phyloP scores from a whole-genome alignment of 1,140 invertebrate genomes.

The Anadara kagoshimensis region DNA sequence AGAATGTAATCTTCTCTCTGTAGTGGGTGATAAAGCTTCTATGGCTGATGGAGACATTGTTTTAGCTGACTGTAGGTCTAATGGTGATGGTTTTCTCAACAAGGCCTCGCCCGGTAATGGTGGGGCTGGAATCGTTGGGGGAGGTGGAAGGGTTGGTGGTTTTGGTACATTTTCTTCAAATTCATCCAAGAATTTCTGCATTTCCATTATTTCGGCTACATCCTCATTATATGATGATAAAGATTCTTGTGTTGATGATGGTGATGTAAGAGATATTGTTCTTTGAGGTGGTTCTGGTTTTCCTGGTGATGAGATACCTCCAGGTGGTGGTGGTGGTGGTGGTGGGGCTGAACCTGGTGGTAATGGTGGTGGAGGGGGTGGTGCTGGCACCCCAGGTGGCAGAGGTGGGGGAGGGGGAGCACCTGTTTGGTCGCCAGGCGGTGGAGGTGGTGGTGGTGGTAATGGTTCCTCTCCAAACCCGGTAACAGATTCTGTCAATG shows the following conservation, averaged over 20 bases:
- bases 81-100: conserved; percentile 14
- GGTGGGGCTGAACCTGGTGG: background rate
- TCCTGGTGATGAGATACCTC: background rate
- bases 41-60: conserved; percentile 42
- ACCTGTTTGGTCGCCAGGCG: background rate
- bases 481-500: conserved; percentile 9
- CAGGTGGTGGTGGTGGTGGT: background rate
- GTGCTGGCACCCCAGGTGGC: conserved; percentile 8
- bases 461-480: conserved; percentile 10
- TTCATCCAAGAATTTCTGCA: conserved; percentile 30
- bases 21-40: conserved; percentile 49
- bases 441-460: conserved; percentile 39
- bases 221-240: conserved; percentile 27
- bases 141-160: conserved; percentile 45
- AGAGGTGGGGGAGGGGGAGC: conserved; percentile 23
- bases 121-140: conserved; percentile 48
- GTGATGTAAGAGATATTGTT: conserved; percentile 17
- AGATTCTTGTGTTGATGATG: background rate
- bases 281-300: conserved; percentile 11
- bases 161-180: conserved; percentile 23
- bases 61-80: conserved; percentile 24
- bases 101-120: conserved; percentile 34
- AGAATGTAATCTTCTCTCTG: conserved; percentile 39
- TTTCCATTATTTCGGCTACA: conserved; percentile 34
- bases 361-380: background rate